Evolutionary conservation across 2,797 vertebrate genomes (phyloP).

Genomic region (Glossophaga mutica): DNA sequence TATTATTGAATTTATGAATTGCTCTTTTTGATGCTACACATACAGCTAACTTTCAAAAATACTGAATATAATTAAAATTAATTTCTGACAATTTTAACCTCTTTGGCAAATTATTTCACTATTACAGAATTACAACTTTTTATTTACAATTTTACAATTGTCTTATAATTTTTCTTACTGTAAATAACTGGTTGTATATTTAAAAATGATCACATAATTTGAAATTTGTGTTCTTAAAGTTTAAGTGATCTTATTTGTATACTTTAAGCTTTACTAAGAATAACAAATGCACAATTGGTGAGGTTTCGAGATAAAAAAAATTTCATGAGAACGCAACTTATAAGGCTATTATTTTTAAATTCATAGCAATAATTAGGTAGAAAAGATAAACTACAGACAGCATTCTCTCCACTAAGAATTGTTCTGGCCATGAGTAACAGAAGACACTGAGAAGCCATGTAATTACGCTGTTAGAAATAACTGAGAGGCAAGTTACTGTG

Average conservation of each 20-base stretch:
- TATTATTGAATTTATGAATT: neutral
- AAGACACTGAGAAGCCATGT: neutral
- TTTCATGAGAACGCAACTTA: neutral
- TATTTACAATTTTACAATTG: neutral
- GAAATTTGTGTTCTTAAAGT: neutral
- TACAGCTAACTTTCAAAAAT: neutral
- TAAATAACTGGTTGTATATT: neutral
- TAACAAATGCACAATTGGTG: neutral
- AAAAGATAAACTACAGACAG: neutral
- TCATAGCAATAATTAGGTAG: neutral
- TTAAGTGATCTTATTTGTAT: neutral
- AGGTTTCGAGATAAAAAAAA: constrained; percentile 12
- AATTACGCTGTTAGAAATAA: neutral
- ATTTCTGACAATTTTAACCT: constrained; percentile 20
- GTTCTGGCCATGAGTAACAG: neutral
- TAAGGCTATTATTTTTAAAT: neutral
- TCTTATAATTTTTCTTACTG: neutral
- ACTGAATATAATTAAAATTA: neutral
- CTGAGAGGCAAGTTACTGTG: neutral
- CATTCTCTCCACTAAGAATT: neutral
- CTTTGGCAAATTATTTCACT: neutral
- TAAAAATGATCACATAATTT: neutral
- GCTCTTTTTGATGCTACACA: neutral
- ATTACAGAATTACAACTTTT: neutral
- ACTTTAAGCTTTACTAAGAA: neutral